phyloP scores from a whole-genome alignment of 2,113 vertebrate genomes.

The Atherinomorus stipes region DNA sequence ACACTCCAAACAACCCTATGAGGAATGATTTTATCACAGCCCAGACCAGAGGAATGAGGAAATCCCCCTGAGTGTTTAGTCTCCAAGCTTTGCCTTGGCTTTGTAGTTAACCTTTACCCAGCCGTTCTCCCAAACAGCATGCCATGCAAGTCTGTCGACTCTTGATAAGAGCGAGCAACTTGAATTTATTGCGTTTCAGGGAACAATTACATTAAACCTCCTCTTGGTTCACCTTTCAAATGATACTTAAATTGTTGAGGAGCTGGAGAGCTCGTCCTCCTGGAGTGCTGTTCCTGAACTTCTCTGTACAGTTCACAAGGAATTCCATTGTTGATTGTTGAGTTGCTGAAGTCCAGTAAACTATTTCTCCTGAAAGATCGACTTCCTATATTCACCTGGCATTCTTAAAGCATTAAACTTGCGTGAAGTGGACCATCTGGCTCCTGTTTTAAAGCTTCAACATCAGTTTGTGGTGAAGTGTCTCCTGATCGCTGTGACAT shows the following conservation, averaged over 20 bases:
- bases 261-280: conserved; percentile 5
- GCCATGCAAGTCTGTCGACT: conserved; percentile 64
- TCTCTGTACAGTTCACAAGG: conserved; percentile 32
- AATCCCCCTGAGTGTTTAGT: conserved; percentile 67
- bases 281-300: conserved; percentile 14
- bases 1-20: conserved; percentile 44
- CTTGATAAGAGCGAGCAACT: conserved; percentile 67
- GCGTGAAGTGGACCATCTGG: too few relatives aligned
- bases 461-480: conserved; percentile 12
- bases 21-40: conserved; percentile 60
- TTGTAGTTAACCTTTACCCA: conserved; percentile 80
- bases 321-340: conserved; percentile 29
- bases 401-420: conserved; percentile 9
- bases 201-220: conserved; percentile 33
- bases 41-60: conserved; percentile 72
- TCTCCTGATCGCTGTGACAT: conserved; percentile 34
- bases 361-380: conserved; percentile 7
- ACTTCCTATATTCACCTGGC: conserved; percentile 4
- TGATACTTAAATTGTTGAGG: conserved; percentile 42
- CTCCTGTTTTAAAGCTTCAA: not conserved
- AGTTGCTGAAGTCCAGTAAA: not conserved
- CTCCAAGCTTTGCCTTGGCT: conserved; percentile 59
- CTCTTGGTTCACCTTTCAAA: conserved; percentile 44
- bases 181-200: conserved; percentile 36
- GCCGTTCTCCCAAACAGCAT: conserved; percentile 51